Percentiles rank a stretch among this genome's conserved stretches.
These are phyloP conservation scores for Notechis scutatus DNA, from an alignment of 2,113 vertebrate species.

Conservation along the genomic window DNA sequence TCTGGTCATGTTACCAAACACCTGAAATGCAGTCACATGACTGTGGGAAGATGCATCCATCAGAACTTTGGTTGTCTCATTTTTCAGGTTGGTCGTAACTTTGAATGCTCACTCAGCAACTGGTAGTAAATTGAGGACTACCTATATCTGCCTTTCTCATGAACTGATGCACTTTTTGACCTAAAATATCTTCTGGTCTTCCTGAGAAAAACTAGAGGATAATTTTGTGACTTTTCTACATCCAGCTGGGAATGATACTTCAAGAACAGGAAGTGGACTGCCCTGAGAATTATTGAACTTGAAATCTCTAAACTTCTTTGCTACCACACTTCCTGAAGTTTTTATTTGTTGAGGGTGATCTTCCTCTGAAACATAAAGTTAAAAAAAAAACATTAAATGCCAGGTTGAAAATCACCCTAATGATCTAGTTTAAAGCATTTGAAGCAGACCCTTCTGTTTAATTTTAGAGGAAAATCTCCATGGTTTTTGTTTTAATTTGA, in stretches of 20 bases:
- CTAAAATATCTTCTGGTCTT: neutral
- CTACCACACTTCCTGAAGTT: neutral
- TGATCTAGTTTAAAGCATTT: neutral
- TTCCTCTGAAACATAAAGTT: neutral
- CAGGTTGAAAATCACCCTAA: constrained; percentile 9
- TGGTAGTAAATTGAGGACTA: neutral
- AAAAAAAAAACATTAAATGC: neutral
- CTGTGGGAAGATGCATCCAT: neutral
- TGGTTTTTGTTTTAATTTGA: neutral
- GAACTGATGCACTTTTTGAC: neutral
- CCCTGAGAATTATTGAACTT: constrained; percentile 24
- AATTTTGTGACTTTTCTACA: neutral
- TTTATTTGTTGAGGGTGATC: neutral
- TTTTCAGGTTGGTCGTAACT: neutral
- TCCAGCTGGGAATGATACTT: neutral
- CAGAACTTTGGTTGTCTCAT: neutral
- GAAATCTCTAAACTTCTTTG: neutral
- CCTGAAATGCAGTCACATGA: neutral
- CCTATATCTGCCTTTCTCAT: neutral
- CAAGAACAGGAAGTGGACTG: neutral
- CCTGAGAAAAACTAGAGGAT: neutral
- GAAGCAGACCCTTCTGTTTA: neutral
- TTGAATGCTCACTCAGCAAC: neutral
- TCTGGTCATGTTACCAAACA: neutral
- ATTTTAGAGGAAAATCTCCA: neutral